These are phyloP conservation scores for Myotis yumanensis DNA, from an alignment of 2,113 vertebrate species.

Conservation along the genomic window DNA sequence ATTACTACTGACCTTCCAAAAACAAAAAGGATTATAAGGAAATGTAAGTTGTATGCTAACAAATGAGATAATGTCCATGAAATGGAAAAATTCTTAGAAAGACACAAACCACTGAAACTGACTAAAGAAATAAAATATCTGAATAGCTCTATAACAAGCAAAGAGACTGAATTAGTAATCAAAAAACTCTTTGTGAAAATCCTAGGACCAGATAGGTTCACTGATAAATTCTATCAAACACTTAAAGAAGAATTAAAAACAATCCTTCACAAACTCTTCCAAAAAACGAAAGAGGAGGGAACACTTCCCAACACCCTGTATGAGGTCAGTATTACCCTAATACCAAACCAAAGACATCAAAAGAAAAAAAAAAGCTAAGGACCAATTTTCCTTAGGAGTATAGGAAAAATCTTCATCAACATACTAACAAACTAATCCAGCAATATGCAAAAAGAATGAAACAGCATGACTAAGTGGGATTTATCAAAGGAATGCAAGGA, in stretches of 20 bases:
- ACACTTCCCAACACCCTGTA: background rate
- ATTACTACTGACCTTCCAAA: background rate
- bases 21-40: background rate
- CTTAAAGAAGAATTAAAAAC: background rate
- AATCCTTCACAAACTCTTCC: background rate
- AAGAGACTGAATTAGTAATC: background rate
- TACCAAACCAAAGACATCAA: background rate
- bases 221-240: background rate
- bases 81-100: background rate
- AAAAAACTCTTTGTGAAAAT: background rate
- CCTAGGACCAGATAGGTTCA: background rate
- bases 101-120: background rate
- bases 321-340: background rate
- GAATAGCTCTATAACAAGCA: background rate
- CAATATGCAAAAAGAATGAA: background rate
- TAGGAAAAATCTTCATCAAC: background rate
- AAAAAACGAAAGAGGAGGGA: background rate
- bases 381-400: background rate
- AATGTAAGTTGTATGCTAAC: background rate
- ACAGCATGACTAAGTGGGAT: background rate
- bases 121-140: background rate
- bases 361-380: background rate
- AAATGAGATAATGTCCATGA: background rate
- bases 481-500: background rate
- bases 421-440: background rate